phyloP scores from a whole-genome alignment of 92 coral and sea anemone species.

The Galaxea fascicularis region DNA sequence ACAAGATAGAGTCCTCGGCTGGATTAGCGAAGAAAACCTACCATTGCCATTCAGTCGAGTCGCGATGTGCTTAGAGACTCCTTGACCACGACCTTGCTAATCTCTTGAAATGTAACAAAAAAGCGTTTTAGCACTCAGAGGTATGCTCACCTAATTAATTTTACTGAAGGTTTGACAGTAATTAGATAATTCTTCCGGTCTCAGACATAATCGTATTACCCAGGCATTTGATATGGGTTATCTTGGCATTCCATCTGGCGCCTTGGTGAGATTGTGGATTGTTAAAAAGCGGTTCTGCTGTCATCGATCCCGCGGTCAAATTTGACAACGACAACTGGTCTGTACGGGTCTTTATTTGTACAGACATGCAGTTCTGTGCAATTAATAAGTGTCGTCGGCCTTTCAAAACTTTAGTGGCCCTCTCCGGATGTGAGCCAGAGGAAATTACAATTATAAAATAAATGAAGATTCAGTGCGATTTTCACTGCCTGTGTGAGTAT shows the following conservation, averaged over 20 bases:
- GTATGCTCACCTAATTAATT: conserved; percentile 74
- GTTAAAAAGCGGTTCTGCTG: conserved; percentile 33
- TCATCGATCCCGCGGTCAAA: conserved; percentile 20
- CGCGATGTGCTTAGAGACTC: conserved; percentile 16
- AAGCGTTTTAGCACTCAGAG: conserved; percentile 45
- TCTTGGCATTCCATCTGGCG: conserved; percentile 76
- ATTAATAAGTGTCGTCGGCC: conserved; percentile 89
- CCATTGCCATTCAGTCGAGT: not conserved
- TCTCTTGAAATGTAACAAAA: conserved; percentile 49
- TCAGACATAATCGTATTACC: conserved; percentile 73
- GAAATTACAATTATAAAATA: not conserved
- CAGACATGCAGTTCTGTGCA: conserved; percentile 43
- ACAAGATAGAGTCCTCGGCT: not conserved
- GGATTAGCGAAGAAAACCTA: conserved; percentile 19
- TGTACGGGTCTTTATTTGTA: conserved; percentile 25
- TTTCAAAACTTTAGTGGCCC: conserved; percentile 37
- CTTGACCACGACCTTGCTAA: conserved; percentile 46
- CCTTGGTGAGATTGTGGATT: conserved; percentile 53
- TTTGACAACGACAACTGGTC: conserved; percentile 10
- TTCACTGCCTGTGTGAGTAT: not conserved
- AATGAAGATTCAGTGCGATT: not conserved
- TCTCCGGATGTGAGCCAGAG: not conserved
- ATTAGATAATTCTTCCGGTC: conserved; percentile 87
- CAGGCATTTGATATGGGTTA: conserved; percentile 71
- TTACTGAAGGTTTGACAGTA: conserved; percentile 74